Base-by-base conservation (phyloP, 1,140 invertebrate genomes). In the Medauroidea extradentata region DNA sequence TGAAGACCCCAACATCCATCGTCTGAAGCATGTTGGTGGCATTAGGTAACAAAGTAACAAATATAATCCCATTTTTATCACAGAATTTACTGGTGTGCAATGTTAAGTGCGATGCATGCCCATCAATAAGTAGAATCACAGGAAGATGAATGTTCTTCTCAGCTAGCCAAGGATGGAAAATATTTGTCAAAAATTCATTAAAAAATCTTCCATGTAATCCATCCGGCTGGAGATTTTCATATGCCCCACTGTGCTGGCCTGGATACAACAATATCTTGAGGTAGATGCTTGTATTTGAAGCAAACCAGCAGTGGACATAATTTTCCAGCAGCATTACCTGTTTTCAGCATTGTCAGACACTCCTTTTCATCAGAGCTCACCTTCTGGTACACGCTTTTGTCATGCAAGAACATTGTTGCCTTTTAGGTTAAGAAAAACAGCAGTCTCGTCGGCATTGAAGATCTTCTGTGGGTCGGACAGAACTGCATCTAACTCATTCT, bases 361-460 rank as follows among this genome's bases (percentile, higher is more conserved):
- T 74, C 70, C 65, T 75, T 76, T 61, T 73, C 69, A 59, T 71
- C 67, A 25, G 38, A 13, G 57, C 68, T 60, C 24, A 69, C 49
- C 25, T 64, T 55, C 41, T 69, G 63, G 59, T 75, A 71, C 1
- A 72, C 65, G 18, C 57, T 53, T 63, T 69, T 67, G 23, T 67
- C 57, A 1, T 51, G 63, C 63, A 18, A 65, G 59, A 53, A 71
- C 66, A 46, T 65, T 68, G 13, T 60, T 64, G 61, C 52, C 54
- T 44, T 66, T 60, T 3, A 60, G 66, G 27, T 57, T 68, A 42
- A 66, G 53, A 60, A 59, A 67, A 60, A 72, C 65, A 5, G 65
- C 70, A 11, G 62, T 67, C 55, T 76, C 74, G 61, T 77, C 73
- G 44, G 62, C 69, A 62, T 76, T 74, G 60, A 70, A 75, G 11